These are phyloP conservation scores for Choreutis nemorana DNA, from an alignment of 2,888 invertebrate species.

Conservation along the genomic window DNA sequence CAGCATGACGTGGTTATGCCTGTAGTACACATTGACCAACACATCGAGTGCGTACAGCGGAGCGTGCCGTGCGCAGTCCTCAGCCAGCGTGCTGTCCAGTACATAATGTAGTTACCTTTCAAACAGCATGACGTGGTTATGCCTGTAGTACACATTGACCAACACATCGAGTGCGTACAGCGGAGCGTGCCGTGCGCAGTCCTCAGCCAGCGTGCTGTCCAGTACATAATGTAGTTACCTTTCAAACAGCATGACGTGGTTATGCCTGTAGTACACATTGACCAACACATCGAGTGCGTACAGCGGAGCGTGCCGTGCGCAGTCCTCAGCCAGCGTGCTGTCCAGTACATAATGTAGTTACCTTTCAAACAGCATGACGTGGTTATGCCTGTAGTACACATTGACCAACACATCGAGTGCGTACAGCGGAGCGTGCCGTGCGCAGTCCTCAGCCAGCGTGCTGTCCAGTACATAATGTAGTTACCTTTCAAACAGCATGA, in stretches of 20 bases:
- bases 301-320: conserved; percentile 1
- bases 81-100: conserved; percentile 2
- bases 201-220: conserved; percentile 1
- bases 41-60: conserved; percentile 24
- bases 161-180: conserved; percentile 29
- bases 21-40: conserved; percentile 31
- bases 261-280: conserved; percentile 29
- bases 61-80: conserved; percentile 1
- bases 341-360: too few species aligned
- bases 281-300: conserved; percentile 33
- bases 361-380: conserved; percentile 49
- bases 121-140: conserved; percentile 41
- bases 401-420: conserved; percentile 32
- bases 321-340: conserved; percentile 2
- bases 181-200: conserved; percentile 1
- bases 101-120: too few species aligned
- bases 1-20: conserved; percentile 35
- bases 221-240: too few species aligned
- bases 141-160: conserved; percentile 27
- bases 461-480: too few species aligned
- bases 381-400: conserved; percentile 31
- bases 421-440: conserved; percentile 3
- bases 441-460: conserved; percentile 2
- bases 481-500: conserved; percentile 51
- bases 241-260: conserved; percentile 45